Base-by-base conservation (phyloP, 2,113 vertebrate species). In the Sakesphorus luctuosus region DNA sequence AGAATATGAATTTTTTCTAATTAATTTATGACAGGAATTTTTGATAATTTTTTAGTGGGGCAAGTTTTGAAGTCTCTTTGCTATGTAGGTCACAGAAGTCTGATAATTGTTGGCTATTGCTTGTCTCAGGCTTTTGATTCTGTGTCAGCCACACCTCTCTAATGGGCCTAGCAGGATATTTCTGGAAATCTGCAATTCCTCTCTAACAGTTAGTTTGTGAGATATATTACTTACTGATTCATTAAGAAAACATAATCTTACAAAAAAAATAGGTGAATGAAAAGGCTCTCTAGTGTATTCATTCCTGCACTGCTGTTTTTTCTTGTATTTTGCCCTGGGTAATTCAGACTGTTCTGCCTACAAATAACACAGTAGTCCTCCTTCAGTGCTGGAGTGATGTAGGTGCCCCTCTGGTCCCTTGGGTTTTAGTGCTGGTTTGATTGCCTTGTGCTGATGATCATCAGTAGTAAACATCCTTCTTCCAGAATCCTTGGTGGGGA, bases 301-400 rank as follows among this genome's bases (percentile, higher is more conserved):
- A 10, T 80, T 72, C 31, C 16, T 72, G 11, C 18, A 3, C 31
- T 50, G 17, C 8, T 4, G 11, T 9, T 5, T 94, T 25, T 79
- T 53, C 10, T 62, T 13, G 18, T 19, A 2, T 36, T 38, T 78
- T 52, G 8, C 17, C 7, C 13, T 38, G n/a, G 26, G 1, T 49
- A 29, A 44, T 53, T 58, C 1, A 1, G 47, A 8, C 47, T 80
- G 24, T 35, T 84, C 18, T 89, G 58, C 28, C 13, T 49, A 2
- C 52, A 63, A 59, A 14, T 65, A 40, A 31, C 7, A 1, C 8
- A 8, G 7, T 49, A 8, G 38, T 69, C 24, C 18, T 73, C 7
- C 28, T 19, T 77, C 18, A n/a, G 0, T 0, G 2, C 47, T n/a
- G 29, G 29, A 69, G 40, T 17, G 28, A 35, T 1, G 0, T n/a